Evolutionary conservation across 1,140 invertebrate species (phyloP), one percentile per base, ranked within the genome.

Genomic region (Pristionchus pacificus): DNA sequence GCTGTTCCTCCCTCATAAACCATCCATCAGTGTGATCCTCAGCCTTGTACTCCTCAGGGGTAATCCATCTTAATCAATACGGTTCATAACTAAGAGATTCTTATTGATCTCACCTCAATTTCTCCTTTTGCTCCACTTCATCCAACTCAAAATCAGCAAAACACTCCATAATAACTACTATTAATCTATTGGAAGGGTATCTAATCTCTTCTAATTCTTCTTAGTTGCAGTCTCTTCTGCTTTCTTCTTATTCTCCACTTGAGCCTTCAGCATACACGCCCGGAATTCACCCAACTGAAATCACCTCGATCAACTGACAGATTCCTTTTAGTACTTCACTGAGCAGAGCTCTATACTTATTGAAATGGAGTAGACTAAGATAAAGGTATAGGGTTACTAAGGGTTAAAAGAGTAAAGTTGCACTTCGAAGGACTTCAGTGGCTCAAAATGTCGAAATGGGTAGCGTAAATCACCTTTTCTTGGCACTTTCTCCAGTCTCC

Each of bases 401-500:
- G n/a, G n/a, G n/a, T n/a, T n/a, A n/a, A n/a, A n/a, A n/a, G n/a
- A n/a, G n/a, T n/a, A n/a, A n/a, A n/a, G n/a, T n/a, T n/a, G n/a
- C n/a, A n/a, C n/a, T n/a, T n/a, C n/a, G n/a, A n/a, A n/a, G n/a
- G n/a, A n/a, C n/a, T n/a, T n/a, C n/a, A n/a, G n/a, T n/a, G n/a
- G n/a, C n/a, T n/a, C n/a, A n/a, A n/a, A n/a, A n/a, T n/a, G n/a
- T n/a, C n/a, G n/a, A n/a, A n/a, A n/a, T n/a, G n/a, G n/a, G n/a
- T n/a, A n/a, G n/a, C n/a, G n/a, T 19, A 59, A 31, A 30, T 31
- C 25, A 67, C 65, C 10, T 70, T 29, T 31, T 74, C 63, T 55
- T 74, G 73, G 60, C 73, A 74, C 64, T 67, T 61, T 62, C 73
- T 60, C 73, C 73, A 74, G 28, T 74, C 73, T 29, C 65, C 24